Percentiles rank a stretch among this genome's conserved stretches.
Conservation (phyloP, 2,113 vertebrate species). For the Solea senegalensis region DNA sequence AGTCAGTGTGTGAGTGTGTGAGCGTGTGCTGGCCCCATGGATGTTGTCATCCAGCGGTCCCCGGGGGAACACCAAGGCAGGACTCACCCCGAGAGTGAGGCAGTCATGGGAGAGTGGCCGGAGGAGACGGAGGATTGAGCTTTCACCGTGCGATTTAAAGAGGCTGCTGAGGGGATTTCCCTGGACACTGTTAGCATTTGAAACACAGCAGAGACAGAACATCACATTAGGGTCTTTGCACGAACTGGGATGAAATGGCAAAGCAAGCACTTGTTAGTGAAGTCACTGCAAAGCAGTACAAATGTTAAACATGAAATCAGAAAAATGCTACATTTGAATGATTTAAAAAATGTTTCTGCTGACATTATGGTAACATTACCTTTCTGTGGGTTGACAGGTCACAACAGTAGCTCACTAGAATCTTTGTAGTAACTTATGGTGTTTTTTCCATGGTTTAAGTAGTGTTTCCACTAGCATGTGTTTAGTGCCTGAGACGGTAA, state of each 20-base stretch:
- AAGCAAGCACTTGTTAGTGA: not conserved
- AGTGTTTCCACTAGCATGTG: no score
- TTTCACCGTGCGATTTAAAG: constrained; percentile 17
- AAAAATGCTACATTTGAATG: no score
- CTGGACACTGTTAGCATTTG: constrained; percentile 18
- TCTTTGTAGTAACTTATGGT: no score
- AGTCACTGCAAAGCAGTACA: not conserved
- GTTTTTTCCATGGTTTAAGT: no score
- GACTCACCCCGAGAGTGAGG: not conserved
- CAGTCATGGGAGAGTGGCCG: constrained; percentile 33
- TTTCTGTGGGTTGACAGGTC: no score
- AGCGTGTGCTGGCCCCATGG: constrained; percentile 1
- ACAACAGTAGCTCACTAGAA: no score
- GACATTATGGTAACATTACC: no score
- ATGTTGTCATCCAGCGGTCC: not conserved
- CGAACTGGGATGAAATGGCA: not conserved
- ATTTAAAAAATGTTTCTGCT: no score
- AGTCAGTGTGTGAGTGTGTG: not conserved
- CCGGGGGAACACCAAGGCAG: constrained; percentile 1
- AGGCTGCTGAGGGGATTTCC: constrained; percentile 9
- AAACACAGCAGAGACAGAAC: not conserved
- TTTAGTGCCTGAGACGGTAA: no score
- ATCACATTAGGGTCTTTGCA: not conserved
- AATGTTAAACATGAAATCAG: no score
- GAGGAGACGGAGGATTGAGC: constrained; percentile 27